Base-by-base conservation (phyloP, 2,888 invertebrate genomes). In the Dynastes maya region DNA sequence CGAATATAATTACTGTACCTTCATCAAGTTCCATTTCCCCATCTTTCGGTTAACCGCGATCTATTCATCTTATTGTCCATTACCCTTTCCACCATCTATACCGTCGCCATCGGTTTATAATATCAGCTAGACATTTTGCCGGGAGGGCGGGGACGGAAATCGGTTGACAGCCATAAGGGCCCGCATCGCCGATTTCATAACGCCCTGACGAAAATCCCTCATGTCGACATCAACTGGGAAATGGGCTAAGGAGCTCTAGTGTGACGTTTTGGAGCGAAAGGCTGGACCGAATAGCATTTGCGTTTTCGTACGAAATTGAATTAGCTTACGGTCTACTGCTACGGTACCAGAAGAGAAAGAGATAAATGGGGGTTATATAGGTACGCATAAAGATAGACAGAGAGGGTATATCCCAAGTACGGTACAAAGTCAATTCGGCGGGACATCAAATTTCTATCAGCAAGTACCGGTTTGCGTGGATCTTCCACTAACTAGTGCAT, bases 401-500 rank as follows among this genome's bases (percentile, higher is more conserved):
- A 45, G 45, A 45, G 55, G 55, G 55, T 16, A 58, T 22, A 58
- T 0, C 8, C n/a, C 22, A n/a, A 45, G 27, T n/a, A 49, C 61
- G 77, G 78, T 71, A 72, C 51, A 53, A 71, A 70, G 78, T 72
- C 70, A 53, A 72, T 78, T 76, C 51, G 53, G 77, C 45, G 63
- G 45, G 64, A 72, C 71, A 71, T 78, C 78, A 71, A 78, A 78
- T 78, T 78, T 78, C 78, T 78, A 78, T 78, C 71, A 72, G 64
- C 61, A 49, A 72, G 64, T 53, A 37, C 71, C 72, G 71, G 78
- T 72, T 78, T 72, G 72, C 72, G 78, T 78, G 71, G 71, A 78
- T 78, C 72, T 71, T 61, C 72, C 63, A 72, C 78, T 78, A 78
- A 78, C 78, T 78, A 72, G 78, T 78, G 64, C 78, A 78, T 78